Percentiles rank a stretch among this genome's conserved stretches.
Conservation (phyloP, 1,140 invertebrate species). For the Anastatus disparis region DNA sequence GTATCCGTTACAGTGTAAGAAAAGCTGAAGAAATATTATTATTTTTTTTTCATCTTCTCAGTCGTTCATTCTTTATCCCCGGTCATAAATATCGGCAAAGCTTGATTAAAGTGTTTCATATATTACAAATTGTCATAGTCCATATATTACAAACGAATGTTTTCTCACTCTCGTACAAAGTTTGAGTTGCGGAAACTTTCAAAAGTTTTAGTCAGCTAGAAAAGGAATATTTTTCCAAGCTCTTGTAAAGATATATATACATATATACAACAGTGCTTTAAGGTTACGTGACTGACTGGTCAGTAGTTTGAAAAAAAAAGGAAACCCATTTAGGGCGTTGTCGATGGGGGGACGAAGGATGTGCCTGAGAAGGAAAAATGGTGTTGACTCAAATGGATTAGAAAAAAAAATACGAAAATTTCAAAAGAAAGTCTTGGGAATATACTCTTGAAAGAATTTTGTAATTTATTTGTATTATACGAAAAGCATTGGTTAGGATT, state of each 20-base stretch:
- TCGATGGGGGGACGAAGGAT: constrained; percentile 19
- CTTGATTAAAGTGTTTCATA: constrained; percentile 11
- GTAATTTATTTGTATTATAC: too few relatives aligned
- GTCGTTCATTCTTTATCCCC: background rate
- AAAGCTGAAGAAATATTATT: too few relatives aligned
- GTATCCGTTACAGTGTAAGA: too few relatives aligned
- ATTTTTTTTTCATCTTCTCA: background rate
- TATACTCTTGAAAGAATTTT: too few relatives aligned
- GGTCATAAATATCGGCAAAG: background rate
- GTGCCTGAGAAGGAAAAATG: constrained; percentile 40
- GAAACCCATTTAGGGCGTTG: constrained; percentile 21
- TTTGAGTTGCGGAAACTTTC: background rate
- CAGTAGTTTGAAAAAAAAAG: constrained; percentile 5
- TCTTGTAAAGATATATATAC: background rate
- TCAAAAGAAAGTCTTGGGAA: too few relatives aligned
- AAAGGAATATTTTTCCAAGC: constrained; percentile 8
- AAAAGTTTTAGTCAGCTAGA: constrained; percentile 4
- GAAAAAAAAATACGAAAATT: constrained; percentile 26
- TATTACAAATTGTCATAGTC: background rate
- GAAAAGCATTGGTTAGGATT: too few relatives aligned
- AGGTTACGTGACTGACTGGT: constrained; percentile 8
- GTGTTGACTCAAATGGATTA: constrained; percentile 37
- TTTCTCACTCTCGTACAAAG: background rate
- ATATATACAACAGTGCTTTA: too few relatives aligned
- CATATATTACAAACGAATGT: background rate